Percentiles rank a stretch among this genome's conserved stretches.
Conservation (phyloP, 2,888 invertebrate species). For the Pimpla rufipes region DNA sequence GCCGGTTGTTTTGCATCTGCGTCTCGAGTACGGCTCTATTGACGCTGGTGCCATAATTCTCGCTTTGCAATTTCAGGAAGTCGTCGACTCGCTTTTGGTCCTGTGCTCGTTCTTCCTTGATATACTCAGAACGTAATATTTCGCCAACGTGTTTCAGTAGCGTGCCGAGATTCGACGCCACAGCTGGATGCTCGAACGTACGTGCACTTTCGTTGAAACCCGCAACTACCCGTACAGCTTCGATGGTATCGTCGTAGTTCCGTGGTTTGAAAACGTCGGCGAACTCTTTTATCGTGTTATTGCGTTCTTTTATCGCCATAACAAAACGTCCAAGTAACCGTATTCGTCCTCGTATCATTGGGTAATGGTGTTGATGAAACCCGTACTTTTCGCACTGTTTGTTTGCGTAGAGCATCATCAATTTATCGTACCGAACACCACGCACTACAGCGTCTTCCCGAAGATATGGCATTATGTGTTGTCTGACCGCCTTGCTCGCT, state of each 20-base stretch:
- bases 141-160: conserved; percentile 66
- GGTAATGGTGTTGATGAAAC: conserved; percentile 53
- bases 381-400: conserved; percentile 68
- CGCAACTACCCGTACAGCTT: conserved; percentile 41
- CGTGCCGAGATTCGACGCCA: conserved; percentile 67
- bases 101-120: conserved; percentile 35
- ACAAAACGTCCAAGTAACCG: conserved; percentile 67
- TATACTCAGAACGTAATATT: conserved; percentile 55
- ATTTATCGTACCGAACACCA: conserved; percentile 67
- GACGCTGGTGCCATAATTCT: conserved; percentile 52
- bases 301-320: conserved; percentile 42
- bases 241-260: conserved; percentile 48
- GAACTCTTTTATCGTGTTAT: conserved; percentile 45
- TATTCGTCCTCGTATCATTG: conserved; percentile 69
- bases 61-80: conserved; percentile 53
- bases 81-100: conserved; percentile 57
- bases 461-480: conserved; percentile 66
- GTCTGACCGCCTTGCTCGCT: conserved; percentile 58
- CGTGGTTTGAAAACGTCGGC: conserved; percentile 54
- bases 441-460: conserved; percentile 66
- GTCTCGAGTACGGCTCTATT: conserved; percentile 58
- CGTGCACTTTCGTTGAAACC: conserved; percentile 33
- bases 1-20: conserved; percentile 38
- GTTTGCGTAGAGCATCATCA: conserved; percentile 68
- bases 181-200: conserved; percentile 42